Conservation (phyloP, 2,797 vertebrate genomes). For the Chelmon rostratus region DNA sequence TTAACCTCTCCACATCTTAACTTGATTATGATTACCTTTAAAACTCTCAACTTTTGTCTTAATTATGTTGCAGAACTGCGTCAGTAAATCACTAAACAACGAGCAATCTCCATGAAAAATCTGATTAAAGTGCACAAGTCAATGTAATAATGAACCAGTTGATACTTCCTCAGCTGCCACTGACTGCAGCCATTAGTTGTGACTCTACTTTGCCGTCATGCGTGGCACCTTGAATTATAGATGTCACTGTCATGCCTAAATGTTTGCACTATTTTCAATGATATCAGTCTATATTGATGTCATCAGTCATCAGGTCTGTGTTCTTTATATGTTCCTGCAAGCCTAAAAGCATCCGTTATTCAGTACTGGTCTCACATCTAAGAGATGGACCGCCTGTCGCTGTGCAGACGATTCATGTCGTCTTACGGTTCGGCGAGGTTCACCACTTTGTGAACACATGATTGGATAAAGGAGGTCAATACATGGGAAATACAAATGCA, state of each 20-base stretch:
- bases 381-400: not conserved
- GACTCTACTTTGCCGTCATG: slow-evolving; percentile 17
- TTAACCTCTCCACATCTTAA: not conserved
- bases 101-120: slow-evolving; percentile 30
- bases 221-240: slow-evolving; percentile 47
- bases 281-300: not conserved
- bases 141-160: slow-evolving; percentile 55
- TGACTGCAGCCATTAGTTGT: slow-evolving; percentile 33
- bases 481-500: no score
- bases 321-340: not conserved
- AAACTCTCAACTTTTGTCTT: not conserved
- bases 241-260: slow-evolving; percentile 43
- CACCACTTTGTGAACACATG: no score
- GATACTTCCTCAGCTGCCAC: slow-evolving; percentile 55
- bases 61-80: slow-evolving; percentile 1
- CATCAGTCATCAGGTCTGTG: slow-evolving; percentile 14
- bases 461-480: no score
- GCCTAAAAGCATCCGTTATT: not conserved
- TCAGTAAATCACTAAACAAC: slow-evolving; percentile 7
- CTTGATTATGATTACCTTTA: not conserved
- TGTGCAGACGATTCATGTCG: slow-evolving; percentile 1
- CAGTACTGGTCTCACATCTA: not conserved
- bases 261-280: slow-evolving; percentile 43
- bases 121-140: slow-evolving; percentile 31
- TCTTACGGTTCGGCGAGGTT: no score